phyloP scores from a whole-genome alignment of 37 sponge, comb jelly and placozoan genomes.

The Agelas oroides region DNA sequence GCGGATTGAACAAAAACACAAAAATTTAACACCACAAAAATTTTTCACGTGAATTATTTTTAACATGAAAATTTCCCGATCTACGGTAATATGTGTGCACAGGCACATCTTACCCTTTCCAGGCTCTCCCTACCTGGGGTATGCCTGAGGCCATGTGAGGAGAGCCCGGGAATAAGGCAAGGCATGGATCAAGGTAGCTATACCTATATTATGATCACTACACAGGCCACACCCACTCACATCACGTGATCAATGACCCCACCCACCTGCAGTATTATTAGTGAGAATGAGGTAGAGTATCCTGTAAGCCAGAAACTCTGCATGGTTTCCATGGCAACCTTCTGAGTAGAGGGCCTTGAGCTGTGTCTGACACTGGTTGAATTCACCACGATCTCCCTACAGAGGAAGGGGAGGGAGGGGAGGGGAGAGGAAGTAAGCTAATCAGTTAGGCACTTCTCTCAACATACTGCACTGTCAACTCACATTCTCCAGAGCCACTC shows the following conservation, averaged over 20 bases:
- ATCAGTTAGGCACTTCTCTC: too few species aligned
- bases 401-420: neutral
- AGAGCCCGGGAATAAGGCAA: too few species aligned
- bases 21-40: too few species aligned
- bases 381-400: slow-evolving; percentile 91
- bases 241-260: neutral
- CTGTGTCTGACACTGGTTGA: slow-evolving; percentile 98
- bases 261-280: slow-evolving; percentile 75
- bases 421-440: too few species aligned
- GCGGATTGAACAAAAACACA: too few species aligned
- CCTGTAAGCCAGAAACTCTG: slow-evolving; percentile 94
- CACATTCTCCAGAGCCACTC: slow-evolving; percentile 93
- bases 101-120: too few species aligned
- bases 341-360: slow-evolving; percentile 86
- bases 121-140: too few species aligned
- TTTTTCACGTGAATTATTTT: too few species aligned
- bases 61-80: too few species aligned
- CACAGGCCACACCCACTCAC: neutral
- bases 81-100: too few species aligned
- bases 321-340: slow-evolving; percentile 50
- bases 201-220: neutral
- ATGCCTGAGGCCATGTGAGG: too few species aligned
- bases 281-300: slow-evolving; percentile 93
- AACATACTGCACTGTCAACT: slow-evolving; percentile 7
- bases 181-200: too few species aligned